Base-by-base conservation (phyloP, 2,888 invertebrate species). In the Tanypteryx hageni region DNA sequence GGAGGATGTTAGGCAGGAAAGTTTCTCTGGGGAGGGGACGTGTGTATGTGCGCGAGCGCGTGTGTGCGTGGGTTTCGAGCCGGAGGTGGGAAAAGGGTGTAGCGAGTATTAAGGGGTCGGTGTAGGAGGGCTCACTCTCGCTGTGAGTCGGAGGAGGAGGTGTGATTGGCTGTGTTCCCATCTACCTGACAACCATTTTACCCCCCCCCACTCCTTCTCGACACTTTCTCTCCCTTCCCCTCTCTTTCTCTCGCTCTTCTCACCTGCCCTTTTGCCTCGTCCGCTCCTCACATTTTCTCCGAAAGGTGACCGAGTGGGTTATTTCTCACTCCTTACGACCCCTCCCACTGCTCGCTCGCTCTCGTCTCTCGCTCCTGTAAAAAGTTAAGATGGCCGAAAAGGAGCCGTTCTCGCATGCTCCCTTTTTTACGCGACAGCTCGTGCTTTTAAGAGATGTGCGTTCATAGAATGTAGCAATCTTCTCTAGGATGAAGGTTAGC, bases 201-300 rank as follows among this genome's bases (percentile, higher is more conserved):
- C 44, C 64, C 89, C 89, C 16, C 58, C 58, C 14, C 86, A n/a
- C 18, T 7, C n/a, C 16, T 16, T 82, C 82, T 18, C 18, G 7
- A 16, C 84, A 44, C 91, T 83, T 82, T 92, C 91, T 59, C 68
- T 83, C 76, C 57, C 92, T 16, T 89, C 31, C 84, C 76, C 86
- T 76, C 18, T 86, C 81, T 57, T 86, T 92, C 85, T 91, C 92
- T n/a, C 59, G 81, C 81, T 58, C 83, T 22, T 89, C 76, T 31
- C 92, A 81, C 89, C 91, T 86, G 76, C 92, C 76, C 84, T 68
- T 93, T 89, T 85, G 92, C 85, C 84, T 56, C 61, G 11, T 27
- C 56, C 82, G 13, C 82, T 13, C 18, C 82, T 59, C 27, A 61
- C 89, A 64, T 68, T 89, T 89, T 89, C 44, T 44, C 44, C 31